These are phyloP conservation scores for Delphinus delphis DNA, from an alignment of 2,113 vertebrate species.

Conservation along the genomic window DNA sequence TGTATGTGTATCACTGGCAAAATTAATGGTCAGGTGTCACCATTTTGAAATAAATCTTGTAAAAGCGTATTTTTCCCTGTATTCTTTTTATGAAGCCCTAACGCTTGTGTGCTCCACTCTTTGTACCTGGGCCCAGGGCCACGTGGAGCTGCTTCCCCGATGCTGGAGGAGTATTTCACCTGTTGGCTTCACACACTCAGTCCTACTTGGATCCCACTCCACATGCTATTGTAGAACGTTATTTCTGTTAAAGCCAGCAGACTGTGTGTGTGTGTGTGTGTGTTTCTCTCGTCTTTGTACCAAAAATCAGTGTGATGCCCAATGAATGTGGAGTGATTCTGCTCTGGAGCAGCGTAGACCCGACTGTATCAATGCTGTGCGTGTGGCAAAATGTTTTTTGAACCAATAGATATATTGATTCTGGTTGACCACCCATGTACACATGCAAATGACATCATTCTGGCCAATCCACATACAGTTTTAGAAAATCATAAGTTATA, in stretches of 20 bases:
- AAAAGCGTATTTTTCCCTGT: background rate
- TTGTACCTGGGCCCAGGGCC: slow-evolving; percentile 16
- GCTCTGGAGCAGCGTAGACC: background rate
- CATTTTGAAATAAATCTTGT: slow-evolving; percentile 20
- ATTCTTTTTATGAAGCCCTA: slow-evolving; percentile 1
- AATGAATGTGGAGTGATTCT: background rate
- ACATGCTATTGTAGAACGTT: background rate
- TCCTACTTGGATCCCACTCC: background rate
- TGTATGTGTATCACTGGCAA: background rate
- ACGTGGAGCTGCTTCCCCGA: background rate
- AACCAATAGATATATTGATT: background rate
- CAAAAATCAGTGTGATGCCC: background rate
- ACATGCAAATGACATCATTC: background rate
- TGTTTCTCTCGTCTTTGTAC: background rate
- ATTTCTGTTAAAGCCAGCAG: background rate
- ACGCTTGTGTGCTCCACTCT: background rate
- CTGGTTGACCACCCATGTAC: background rate
- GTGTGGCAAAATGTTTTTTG: background rate
- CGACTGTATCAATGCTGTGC: background rate
- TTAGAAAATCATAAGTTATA: background rate
- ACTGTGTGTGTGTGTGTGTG: background rate
- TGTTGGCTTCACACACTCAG: slow-evolving; percentile 6
- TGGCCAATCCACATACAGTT: background rate
- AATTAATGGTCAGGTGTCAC: background rate
- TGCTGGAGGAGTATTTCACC: background rate